These are phyloP conservation scores for Leptestheria dahalacensis DNA, from an alignment of 1,140 invertebrate species.

Conservation along the genomic window DNA sequence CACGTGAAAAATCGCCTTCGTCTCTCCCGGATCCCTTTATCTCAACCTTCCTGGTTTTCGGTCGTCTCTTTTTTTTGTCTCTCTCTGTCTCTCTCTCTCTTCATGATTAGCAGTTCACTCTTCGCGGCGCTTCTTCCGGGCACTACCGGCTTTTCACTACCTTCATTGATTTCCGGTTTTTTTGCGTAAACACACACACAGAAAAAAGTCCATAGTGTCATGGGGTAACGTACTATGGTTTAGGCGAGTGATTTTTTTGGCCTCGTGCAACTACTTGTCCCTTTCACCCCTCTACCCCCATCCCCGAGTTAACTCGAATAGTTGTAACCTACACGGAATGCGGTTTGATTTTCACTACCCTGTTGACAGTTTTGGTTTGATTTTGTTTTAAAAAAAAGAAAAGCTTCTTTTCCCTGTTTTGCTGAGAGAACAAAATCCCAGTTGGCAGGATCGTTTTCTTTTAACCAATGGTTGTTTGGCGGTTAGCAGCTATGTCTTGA, in stretches of 20 bases:
- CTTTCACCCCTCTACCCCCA: not conserved
- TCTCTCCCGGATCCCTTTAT: no score
- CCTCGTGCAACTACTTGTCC: no score
- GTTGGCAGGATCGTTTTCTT: no score
- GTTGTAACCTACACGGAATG: not conserved
- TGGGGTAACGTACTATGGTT: not conserved
- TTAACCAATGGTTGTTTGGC: not conserved
- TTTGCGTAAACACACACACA: not conserved
- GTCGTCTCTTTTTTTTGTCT: no score
- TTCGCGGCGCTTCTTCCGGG: no score
- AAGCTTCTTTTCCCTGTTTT: no score
- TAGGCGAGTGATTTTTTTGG: not conserved
- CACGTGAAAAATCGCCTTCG: no score
- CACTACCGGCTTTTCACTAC: not conserved
- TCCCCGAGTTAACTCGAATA: not conserved
- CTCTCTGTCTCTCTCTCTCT: no score
- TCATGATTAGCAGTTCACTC: no score
- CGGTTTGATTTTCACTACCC: not conserved
- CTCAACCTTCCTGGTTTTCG: no score
- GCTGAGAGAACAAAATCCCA: no score
- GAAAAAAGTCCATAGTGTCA: not conserved
- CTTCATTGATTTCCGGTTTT: not conserved
- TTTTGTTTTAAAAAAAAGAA: no score
- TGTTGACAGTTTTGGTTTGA: not conserved
- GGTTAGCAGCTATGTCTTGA: not conserved